Base-by-base conservation (phyloP, 2,113 vertebrate species). In the Phalacrocorax brasilianus region DNA sequence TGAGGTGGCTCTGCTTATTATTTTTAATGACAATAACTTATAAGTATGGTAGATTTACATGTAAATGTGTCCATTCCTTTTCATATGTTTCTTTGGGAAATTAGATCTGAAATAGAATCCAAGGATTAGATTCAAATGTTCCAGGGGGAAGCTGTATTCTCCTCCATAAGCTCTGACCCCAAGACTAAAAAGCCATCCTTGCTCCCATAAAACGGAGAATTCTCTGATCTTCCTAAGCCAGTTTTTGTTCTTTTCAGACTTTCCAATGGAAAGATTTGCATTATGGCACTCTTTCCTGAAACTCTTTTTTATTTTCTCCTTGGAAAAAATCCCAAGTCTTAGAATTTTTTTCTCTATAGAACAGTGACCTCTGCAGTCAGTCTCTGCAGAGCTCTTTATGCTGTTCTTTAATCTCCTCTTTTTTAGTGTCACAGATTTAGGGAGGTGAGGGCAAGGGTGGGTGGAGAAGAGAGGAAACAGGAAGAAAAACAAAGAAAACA, bases 311-410 rank as follows among this genome's bases (percentile, higher is more conserved):
- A 42, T 82, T 89, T 91, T 82, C 56, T 75, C 44, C 45, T 62
- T 13, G 40, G 50, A 2, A 81, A 79, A 93, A 23, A 5, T 1
- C 1, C 2, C 11, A 59, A 24, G 47, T 17, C 76, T 90, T 72
- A 38, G 49, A 72, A 22, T 56, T 65, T 71, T 82, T 90, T 80
- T 50, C 53, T 77, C 45, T 84, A 63, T 19, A 71, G 50, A 93
- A 94, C 52, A 95, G 52, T 81, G 95, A 96, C 88, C 93, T 86
- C 92, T 91, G 65, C 88, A 93, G 95, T 88, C 88, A 90, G 65
- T 28, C 17, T 84, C 59, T 50, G 23, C 45, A 88, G 44, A 65
- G 20, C 9, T 40, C 77, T 88, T 87, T 52, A 85, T 52, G 18
- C 40, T 68, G 26, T n/a, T 75, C 40, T 89, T 91, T 91, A 52